phyloP scores from a whole-genome alignment of 2,888 invertebrate species.

The Sesia bembeciformis region DNA sequence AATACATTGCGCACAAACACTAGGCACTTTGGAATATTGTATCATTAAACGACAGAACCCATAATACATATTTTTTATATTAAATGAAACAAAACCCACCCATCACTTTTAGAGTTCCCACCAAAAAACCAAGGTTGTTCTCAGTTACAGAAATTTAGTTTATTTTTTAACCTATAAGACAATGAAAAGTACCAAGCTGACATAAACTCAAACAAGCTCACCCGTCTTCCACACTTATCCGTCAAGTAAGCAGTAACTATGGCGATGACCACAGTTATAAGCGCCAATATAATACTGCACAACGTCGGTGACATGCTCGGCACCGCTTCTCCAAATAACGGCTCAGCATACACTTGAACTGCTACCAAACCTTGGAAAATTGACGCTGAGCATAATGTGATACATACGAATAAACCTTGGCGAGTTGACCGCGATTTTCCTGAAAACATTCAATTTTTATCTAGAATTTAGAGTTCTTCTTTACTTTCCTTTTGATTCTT shows the following conservation, averaged over 20 bases:
- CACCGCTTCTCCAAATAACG: slow-evolving; percentile 37
- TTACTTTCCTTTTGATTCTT: too few relatives aligned
- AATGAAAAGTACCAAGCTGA: background rate
- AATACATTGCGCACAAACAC: too few relatives aligned
- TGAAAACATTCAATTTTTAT: slow-evolving; percentile 14
- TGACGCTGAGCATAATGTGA: slow-evolving; percentile 27
- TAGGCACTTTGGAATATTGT: too few relatives aligned
- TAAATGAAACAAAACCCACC: too few relatives aligned
- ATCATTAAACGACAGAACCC: too few relatives aligned
- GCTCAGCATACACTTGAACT: slow-evolving; percentile 48
- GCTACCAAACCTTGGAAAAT: slow-evolving; percentile 48
- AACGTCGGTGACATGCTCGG: slow-evolving; percentile 38
- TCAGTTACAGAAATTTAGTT: too few relatives aligned
- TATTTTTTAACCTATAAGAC: too few relatives aligned
- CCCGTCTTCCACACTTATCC: slow-evolving; percentile 42
- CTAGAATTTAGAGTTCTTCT: too few relatives aligned
- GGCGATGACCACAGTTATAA: slow-evolving; percentile 25
- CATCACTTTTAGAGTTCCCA: too few relatives aligned
- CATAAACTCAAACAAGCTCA: slow-evolving; percentile 15
- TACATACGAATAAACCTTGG: slow-evolving; percentile 24
- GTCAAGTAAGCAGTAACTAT: slow-evolving; percentile 38
- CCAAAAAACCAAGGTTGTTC: too few relatives aligned
- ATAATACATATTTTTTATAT: too few relatives aligned
- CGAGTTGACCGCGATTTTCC: slow-evolving; percentile 41
- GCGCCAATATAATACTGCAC: slow-evolving; percentile 34